These are phyloP conservation scores for Odobenus rosmarus DNA, from an alignment of 2,113 vertebrate genomes.

Conservation along the genomic window DNA sequence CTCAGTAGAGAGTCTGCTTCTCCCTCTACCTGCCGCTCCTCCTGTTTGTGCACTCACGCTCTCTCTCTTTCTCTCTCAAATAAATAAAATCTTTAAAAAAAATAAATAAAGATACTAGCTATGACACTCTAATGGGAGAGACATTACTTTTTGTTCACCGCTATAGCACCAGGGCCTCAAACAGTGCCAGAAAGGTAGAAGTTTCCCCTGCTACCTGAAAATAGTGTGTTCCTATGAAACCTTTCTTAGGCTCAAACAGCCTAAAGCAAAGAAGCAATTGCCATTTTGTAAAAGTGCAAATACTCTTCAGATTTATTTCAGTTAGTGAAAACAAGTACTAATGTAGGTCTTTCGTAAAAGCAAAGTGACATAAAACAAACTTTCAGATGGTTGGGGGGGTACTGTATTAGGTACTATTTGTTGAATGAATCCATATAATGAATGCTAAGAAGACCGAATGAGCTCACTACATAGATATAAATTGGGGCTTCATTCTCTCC, in stretches of 20 bases:
- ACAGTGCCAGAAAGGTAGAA: not conserved
- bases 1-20: too few species aligned
- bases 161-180: not conserved
- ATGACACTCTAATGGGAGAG: rapidly evolving
- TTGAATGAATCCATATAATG: not conserved
- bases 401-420: not conserved
- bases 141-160: not conserved
- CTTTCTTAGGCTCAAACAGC: not conserved
- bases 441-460: not conserved
- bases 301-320: not conserved
- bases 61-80: too few species aligned
- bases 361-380: not conserved
- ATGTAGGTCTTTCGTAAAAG: not conserved
- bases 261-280: not conserved
- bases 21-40: too few species aligned
- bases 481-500: not conserved
- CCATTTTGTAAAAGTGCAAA: not conserved
- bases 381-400: not conserved
- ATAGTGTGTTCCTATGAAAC: not conserved
- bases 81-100: too few species aligned
- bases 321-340: not conserved
- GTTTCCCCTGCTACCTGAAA: not conserved
- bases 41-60: too few species aligned
- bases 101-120: not conserved
- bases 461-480: not conserved